phyloP scores from a whole-genome alignment of 2,113 vertebrate genomes.

The Cavia aperea region DNA sequence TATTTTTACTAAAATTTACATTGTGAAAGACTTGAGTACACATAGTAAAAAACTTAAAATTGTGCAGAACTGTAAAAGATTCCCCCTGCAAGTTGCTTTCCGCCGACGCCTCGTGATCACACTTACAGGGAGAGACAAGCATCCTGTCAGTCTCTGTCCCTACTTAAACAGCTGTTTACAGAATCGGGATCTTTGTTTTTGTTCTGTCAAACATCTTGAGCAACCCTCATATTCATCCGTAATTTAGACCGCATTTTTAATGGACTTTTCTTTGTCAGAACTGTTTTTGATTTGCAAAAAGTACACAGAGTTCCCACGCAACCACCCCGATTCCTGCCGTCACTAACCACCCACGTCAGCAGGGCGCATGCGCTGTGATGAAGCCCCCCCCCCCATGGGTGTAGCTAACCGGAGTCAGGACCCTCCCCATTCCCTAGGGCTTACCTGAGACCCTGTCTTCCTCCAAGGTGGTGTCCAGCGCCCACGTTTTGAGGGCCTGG shows the following conservation, averaged over 20 bases:
- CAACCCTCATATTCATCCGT: background rate
- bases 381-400: background rate
- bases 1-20: background rate
- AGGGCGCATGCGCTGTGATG: accelerated
- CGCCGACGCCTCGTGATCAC: background rate
- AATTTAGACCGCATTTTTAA: background rate
- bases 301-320: background rate
- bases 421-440: no score
- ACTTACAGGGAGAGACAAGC: accelerated
- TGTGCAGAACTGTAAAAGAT: background rate
- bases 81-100: background rate
- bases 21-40: background rate
- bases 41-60: background rate
- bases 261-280: background rate
- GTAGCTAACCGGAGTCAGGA: accelerated
- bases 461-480: background rate
- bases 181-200: background rate
- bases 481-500: no score
- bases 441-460: background rate
- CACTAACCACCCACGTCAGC: accelerated
- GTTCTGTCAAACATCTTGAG: background rate
- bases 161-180: background rate
- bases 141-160: accelerated
- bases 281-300: background rate
- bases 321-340: background rate